Conservation (phyloP, 2,888 invertebrate genomes). For the Himalopsyche kuldschensis region DNA sequence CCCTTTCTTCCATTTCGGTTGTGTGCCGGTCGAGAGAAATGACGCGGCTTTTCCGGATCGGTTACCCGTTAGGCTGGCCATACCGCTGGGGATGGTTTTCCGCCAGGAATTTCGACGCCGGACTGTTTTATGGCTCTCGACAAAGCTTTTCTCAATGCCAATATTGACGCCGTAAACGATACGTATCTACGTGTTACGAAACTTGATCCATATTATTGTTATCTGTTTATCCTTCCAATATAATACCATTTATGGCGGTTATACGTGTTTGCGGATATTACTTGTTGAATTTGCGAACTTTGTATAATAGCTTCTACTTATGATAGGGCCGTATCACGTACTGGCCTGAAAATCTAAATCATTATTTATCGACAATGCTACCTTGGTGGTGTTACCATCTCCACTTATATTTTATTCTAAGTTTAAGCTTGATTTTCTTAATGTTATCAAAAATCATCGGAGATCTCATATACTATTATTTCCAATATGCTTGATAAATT, state of each 20-base stretch:
- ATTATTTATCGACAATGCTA: too few species aligned
- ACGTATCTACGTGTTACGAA: background rate
- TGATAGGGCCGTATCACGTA: too few species aligned
- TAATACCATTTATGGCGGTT: background rate
- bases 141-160: background rate
- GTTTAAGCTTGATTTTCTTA: too few species aligned
- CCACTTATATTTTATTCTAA: too few species aligned
- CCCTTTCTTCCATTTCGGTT: background rate
- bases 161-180: background rate
- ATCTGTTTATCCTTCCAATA: background rate
- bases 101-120: background rate
- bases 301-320: too few species aligned
- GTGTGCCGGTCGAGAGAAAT: background rate
- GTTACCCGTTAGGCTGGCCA: background rate
- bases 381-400: too few species aligned
- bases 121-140: background rate
- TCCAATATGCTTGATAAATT: too few species aligned
- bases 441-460: too few species aligned
- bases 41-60: background rate
- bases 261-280: background rate
- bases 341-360: too few species aligned
- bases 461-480: too few species aligned
- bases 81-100: background rate
- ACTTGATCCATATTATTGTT: background rate
- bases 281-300: background rate